Evolutionary conservation across 2,797 vertebrate genomes (phyloP).

Genomic region (Poecilia picta): DNA sequence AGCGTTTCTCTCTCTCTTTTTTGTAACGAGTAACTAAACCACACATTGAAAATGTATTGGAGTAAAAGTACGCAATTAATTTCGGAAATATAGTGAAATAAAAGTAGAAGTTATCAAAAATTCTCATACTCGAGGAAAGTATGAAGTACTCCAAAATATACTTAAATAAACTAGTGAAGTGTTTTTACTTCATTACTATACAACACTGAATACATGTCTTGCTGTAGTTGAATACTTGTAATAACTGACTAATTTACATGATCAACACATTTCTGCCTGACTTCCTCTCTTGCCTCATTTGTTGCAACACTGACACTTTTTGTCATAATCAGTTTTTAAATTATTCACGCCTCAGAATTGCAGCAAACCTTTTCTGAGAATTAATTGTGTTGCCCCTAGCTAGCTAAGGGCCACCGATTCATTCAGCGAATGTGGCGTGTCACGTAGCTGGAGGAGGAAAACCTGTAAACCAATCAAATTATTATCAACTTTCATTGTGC

Average conservation of each 20-base stretch:
- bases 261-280: constrained; percentile 3
- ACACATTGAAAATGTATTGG: too few species aligned
- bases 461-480: constrained; percentile 1
- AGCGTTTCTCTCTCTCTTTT: too few species aligned
- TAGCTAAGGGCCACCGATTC: background rate
- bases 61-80: too few species aligned
- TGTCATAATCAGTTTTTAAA: background rate
- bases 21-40: too few species aligned
- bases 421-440: background rate
- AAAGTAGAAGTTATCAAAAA: too few species aligned
- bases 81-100: too few species aligned
- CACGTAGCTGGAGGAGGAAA: background rate
- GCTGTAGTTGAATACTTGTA: background rate
- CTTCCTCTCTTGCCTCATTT: background rate
- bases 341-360: background rate
- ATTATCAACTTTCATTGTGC: background rate
- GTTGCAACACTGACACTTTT: background rate
- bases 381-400: background rate
- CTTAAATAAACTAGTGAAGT: too few species aligned
- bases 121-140: too few species aligned
- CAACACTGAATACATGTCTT: background rate
- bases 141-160: too few species aligned
- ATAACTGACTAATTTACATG: background rate
- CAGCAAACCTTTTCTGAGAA: background rate
- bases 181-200: too few species aligned